These are phyloP conservation scores for Drosophila setifemur DNA, from an alignment of 1,140 invertebrate species.

Conservation along the genomic window DNA sequence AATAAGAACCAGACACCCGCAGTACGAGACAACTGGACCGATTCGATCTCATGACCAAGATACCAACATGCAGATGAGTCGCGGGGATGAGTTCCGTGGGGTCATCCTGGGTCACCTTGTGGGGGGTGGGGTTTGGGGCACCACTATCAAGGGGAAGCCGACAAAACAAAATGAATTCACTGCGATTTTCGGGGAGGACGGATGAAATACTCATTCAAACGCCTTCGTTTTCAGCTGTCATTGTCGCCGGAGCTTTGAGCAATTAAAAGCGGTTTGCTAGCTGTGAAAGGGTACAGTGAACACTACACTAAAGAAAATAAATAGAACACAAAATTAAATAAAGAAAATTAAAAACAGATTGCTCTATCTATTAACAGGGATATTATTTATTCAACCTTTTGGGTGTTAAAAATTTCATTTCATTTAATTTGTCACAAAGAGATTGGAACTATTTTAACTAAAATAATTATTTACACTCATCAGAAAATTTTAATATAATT, in stretches of 20 bases:
- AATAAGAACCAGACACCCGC: constrained; percentile 80
- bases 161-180: constrained; percentile 66
- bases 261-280: constrained; percentile 63
- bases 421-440: too few relatives aligned
- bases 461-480: too few relatives aligned
- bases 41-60: constrained; percentile 63
- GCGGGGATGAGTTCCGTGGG: not conserved
- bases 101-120: constrained; percentile 46
- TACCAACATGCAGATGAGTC: constrained; percentile 74
- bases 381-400: too few relatives aligned
- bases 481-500: too few relatives aligned
- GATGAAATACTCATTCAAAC: not conserved
- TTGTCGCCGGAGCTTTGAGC: constrained; percentile 72
- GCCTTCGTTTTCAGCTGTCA: constrained; percentile 17
- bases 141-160: constrained; percentile 69
- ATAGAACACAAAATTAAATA: too few relatives aligned
- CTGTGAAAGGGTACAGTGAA: too few relatives aligned
- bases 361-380: too few relatives aligned
- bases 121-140: too few relatives aligned
- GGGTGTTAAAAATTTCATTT: too few relatives aligned
- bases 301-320: too few relatives aligned
- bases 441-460: too few relatives aligned
- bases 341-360: too few relatives aligned
- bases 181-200: constrained; percentile 55
- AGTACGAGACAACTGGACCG: constrained; percentile 54